Base-by-base conservation (phyloP, 2,797 vertebrate species). In the Manis pentadactyla region DNA sequence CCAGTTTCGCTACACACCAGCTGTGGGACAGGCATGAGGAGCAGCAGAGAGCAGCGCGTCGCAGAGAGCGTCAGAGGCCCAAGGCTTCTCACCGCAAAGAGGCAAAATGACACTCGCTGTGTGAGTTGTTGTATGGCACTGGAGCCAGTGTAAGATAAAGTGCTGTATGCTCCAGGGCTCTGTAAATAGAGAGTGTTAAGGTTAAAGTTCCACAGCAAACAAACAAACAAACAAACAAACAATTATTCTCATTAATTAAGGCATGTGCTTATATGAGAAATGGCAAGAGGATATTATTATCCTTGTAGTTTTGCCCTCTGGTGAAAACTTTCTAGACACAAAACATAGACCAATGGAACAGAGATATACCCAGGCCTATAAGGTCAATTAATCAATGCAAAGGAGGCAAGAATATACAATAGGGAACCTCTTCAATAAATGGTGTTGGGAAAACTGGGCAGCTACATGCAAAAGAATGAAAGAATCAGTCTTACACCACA, bases 21-120 rank as follows among this genome's bases (percentile, higher is more conserved):
- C 42, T 8, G 31, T 17, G 34, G 8, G 46, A 15, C 57, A 39
- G 75, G 21, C 0, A 0, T 31, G 34, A 64, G 12, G 15, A 81
- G 34, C 31, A 59, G 4, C 11, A 5, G 1, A 12, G 0, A 4
- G 57, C 49, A 23, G 5, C 2, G 0, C 66, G 4, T 5, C 69
- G 49, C 29, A 29, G 27, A 82, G 73, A 57, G 66, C n/a, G 7
- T n/a, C 4, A n/a, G 82, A 69, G 9, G 2, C 1, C 34, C 9
- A 5, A 39, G 31, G 29, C 57, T 46, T 31, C 51, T 73, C 51
- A 0, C 49, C 4, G 23, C 39, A 2, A 51, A 27, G n/a, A 7
- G 21, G 37, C 55, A 63, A 2, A 39, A 25, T 11, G 9, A 19
- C 19, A 2, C n/a, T 39, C 1, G 0, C 2, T 3, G 0, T 0